Percentiles rank a stretch among this genome's conserved stretches.
Conservation (phyloP, 2,797 vertebrate species). For the Xenopus petersii region DNA sequence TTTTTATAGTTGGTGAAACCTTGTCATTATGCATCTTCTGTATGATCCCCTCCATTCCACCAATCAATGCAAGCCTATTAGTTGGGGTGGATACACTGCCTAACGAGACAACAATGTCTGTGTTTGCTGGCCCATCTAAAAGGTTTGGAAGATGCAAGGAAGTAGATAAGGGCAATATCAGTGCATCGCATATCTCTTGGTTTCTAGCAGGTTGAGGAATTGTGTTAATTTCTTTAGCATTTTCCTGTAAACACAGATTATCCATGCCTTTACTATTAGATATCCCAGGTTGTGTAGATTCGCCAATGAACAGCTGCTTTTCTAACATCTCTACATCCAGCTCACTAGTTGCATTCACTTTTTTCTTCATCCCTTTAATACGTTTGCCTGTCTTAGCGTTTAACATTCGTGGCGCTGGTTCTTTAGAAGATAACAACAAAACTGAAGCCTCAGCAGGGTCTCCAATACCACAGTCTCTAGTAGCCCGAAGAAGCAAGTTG, state of each 20-base stretch:
- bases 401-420: slow-evolving; percentile 6
- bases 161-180: not conserved
- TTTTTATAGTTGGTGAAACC: slow-evolving; percentile 75
- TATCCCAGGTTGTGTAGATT: slow-evolving; percentile 15
- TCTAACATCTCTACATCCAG: slow-evolving; percentile 76
- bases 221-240: slow-evolving; percentile 21
- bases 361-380: not conserved
- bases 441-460: slow-evolving; percentile 65
- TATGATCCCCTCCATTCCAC: slow-evolving; percentile 78
- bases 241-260: not conserved
- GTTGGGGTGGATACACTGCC: slow-evolving; percentile 61
- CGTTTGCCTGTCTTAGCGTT: slow-evolving; percentile 22
- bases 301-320: slow-evolving; percentile 68
- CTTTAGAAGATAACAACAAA: slow-evolving; percentile 64
- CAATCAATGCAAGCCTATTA: slow-evolving; percentile 78
- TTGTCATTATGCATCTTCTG: slow-evolving; percentile 74
- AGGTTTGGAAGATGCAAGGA: slow-evolving; percentile 68
- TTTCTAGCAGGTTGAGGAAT: not conserved
- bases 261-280: not conserved
- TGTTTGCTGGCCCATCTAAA: slow-evolving; percentile 60
- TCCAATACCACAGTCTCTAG: slow-evolving; percentile 86
- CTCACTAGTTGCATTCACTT: not conserved
- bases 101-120: slow-evolving; percentile 67
- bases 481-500: slow-evolving; percentile 79
- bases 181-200: not conserved